Conservation (phyloP, 2,113 vertebrate genomes). For the Bolborhynchus lineola region DNA sequence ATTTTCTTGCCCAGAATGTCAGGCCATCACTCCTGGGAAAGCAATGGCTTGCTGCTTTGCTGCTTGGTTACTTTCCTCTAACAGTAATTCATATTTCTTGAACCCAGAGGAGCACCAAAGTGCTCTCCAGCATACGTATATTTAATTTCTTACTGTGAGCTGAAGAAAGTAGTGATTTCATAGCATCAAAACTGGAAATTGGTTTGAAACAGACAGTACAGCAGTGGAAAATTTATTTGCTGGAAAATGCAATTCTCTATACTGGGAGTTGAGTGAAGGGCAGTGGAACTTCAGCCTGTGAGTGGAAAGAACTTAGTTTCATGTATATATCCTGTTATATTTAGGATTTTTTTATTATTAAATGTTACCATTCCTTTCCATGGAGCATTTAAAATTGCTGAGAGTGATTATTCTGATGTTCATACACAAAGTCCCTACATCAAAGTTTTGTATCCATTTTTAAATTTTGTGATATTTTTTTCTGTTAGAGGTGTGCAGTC, state of each 20-base stretch:
- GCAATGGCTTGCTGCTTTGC: neutral
- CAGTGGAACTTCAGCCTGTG: neutral
- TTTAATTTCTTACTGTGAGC: neutral
- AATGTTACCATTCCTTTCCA: neutral
- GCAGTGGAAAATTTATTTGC: neutral
- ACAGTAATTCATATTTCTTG: neutral
- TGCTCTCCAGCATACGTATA: neutral
- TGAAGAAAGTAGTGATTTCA: neutral
- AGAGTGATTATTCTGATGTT: neutral
- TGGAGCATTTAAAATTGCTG: neutral
- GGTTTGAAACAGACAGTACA: neutral
- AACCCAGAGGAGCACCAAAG: neutral
- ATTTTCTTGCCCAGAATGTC: neutral
- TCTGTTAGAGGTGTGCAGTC: neutral
- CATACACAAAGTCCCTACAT: rapidly evolving
- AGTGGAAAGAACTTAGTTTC: neutral
- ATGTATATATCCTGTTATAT: neutral
- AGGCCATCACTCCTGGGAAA: neutral
- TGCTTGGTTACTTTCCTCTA: neutral
- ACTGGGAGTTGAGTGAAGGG: neutral
- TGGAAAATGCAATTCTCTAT: neutral
- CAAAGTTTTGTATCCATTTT: neutral
- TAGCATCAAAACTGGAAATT: neutral
- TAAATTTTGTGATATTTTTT: neutral
- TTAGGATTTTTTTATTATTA: neutral